Evolutionary conservation across 2,888 invertebrate genomes (phyloP), one percentile per base, ranked within the genome.

Genomic region (Spisula subtruncata): DNA sequence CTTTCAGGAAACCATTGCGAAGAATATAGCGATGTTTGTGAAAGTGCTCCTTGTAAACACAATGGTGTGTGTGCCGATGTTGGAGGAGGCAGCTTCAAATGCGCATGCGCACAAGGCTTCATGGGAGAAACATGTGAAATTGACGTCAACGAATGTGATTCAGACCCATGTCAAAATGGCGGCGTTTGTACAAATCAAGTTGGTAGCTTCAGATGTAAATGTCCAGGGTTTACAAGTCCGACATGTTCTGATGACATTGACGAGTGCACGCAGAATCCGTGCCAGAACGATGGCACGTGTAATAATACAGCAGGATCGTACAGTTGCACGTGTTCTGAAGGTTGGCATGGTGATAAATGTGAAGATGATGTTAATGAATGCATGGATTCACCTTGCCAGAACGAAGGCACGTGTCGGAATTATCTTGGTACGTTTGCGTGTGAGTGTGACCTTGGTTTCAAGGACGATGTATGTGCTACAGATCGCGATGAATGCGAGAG

Each of bases 1-100:
- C n/a, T 85, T 79, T 0, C 41, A 66, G 91, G 91, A 0, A 32
- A 80, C 4, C 56, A 80, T 35, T 91, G 91, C 51, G 56, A 56
- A 16, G 56, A 71, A 18, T 87, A 87, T 71, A 60, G 87, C 20
- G 89, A 91, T 35, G 87, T 85, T 81, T 90, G 90, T 60, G 35
- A 66, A 35, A 14, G 25, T 46, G 18, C 41, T 18, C 75, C 80
- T 16, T 86, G 86, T 81, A 35, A 66, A n/a, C 82, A 90, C 35
- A 84, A 84, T 29, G 86, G 86, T 25, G 29, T 48, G 1, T 89
- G 89, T 75, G 81, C 81, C 46, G 84, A 89, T 82, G n/a, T 71
- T 51, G 82, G 81, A 32, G 83, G 90, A 5, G 66, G 85, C 1
- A 32, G 35, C 16, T 90, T 83, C 56, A 81, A 48, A 41, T 90